These are phyloP conservation scores for Lanius ludovicianus DNA, from an alignment of 2,113 vertebrate genomes.

Conservation along the genomic window DNA sequence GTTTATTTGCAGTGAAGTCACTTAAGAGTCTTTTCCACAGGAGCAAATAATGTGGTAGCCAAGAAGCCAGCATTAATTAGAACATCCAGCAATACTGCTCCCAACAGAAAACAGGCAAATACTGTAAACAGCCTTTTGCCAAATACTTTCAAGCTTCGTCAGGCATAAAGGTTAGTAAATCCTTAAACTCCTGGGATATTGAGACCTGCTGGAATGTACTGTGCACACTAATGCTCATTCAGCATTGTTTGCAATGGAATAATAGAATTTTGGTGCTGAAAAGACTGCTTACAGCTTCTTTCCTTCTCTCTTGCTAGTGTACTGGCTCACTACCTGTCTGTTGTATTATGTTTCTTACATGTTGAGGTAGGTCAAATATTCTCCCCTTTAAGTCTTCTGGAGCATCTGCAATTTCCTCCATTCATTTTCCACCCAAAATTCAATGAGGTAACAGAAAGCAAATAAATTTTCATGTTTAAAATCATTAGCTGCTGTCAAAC, in stretches of 20 bases:
- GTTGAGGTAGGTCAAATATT: neutral
- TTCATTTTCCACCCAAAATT: neutral
- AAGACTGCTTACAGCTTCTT: neutral
- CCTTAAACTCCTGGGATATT: constrained; percentile 46
- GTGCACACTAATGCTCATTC: neutral
- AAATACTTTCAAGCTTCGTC: constrained; percentile 39
- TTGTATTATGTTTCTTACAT: neutral
- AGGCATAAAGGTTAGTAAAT: constrained; percentile 55
- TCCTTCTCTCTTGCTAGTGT: neutral
- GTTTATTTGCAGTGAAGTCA: constrained; percentile 12
- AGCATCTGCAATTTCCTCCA: neutral
- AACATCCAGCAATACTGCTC: neutral
- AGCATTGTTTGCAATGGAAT: constrained; percentile 10
- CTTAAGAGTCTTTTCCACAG: neutral
- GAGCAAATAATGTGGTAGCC: constrained; percentile 15
- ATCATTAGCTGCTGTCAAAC: neutral
- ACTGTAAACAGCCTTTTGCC: constrained; percentile 36
- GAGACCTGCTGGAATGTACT: constrained; percentile 29
- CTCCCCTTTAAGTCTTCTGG: neutral
- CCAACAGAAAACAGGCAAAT: constrained; percentile 50
- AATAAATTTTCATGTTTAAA: neutral
- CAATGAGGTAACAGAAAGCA: neutral
- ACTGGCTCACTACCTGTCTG: neutral
- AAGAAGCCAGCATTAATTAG: constrained; percentile 55
- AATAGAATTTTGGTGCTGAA: constrained; percentile 1